Conservation (phyloP, 2,888 invertebrate species). For the Ophraella communa region DNA sequence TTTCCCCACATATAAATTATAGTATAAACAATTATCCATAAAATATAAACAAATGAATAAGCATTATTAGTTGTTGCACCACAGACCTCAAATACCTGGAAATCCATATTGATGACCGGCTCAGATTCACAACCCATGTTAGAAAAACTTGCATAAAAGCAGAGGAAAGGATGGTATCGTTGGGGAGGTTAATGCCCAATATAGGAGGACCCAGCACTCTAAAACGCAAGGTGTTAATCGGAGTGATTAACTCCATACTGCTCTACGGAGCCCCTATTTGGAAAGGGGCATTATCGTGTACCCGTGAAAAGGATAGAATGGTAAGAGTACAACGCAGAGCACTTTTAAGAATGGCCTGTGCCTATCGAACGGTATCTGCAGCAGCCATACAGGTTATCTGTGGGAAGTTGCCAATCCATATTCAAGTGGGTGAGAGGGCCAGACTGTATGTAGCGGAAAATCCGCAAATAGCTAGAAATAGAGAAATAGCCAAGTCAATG, state of each 20-base stretch:
- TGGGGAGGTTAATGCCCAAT: slow-evolving; percentile 28
- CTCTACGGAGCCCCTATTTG: slow-evolving; percentile 33
- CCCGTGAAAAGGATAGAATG: no score
- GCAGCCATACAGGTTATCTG: slow-evolving; percentile 24
- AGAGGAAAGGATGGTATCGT: neutral
- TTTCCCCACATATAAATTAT: no score
- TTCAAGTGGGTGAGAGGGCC: slow-evolving; percentile 5
- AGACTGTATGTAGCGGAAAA: no score
- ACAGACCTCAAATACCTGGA: neutral
- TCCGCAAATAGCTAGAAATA: no score
- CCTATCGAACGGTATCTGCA: slow-evolving; percentile 29
- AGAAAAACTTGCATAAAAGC: neutral
- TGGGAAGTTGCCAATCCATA: slow-evolving; percentile 22
- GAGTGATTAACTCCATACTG: slow-evolving; percentile 22
- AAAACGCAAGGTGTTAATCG: slow-evolving; percentile 22
- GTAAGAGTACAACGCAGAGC: slow-evolving; percentile 9
- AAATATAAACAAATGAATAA: no score
- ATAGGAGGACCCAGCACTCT: slow-evolving; percentile 24
- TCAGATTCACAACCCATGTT: neutral
- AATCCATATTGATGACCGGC: neutral
- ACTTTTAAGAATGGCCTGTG: slow-evolving; percentile 2
- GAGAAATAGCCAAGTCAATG: neutral
- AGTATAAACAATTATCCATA: no score
- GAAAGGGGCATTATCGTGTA: neutral
- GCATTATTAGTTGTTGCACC: no score